Percentiles rank a stretch among this genome's conserved stretches.
phyloP scores from a whole-genome alignment of 1,140 invertebrate species.

The Euwallacea similis region DNA sequence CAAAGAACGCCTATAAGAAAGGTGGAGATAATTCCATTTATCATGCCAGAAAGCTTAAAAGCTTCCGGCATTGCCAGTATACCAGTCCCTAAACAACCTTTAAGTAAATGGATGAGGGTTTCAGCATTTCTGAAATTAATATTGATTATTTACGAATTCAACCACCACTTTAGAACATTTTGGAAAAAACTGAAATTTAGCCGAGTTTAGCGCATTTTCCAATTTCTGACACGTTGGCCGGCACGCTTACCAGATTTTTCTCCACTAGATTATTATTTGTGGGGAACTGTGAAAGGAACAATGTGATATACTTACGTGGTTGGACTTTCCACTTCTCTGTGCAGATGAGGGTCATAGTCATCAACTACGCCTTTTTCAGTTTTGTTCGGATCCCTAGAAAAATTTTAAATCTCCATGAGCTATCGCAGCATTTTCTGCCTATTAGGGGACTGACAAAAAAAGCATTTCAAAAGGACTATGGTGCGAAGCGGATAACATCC shows the following conservation, averaged over 20 bases:
- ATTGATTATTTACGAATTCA: background rate
- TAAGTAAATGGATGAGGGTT: constrained; percentile 67
- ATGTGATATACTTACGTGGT: constrained; percentile 52
- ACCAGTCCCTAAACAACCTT: constrained; percentile 73
- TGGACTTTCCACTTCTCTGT: constrained; percentile 51
- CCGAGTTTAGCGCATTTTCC: no score
- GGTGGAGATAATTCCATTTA: constrained; percentile 63
- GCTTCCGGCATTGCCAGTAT: constrained; percentile 76
- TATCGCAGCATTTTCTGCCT: background rate
- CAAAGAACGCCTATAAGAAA: constrained; percentile 66
- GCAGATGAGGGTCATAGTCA: constrained; percentile 55
- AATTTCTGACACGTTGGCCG: no score
- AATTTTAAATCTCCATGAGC: background rate
- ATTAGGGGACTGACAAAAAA: background rate
- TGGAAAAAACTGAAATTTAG: background rate
- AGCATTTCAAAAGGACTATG: background rate
- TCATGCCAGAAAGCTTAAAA: constrained; percentile 69
- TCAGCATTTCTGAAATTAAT: constrained; percentile 62
- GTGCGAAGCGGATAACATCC: background rate
- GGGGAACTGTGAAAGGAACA: no score
- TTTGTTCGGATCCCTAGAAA: constrained; percentile 39
- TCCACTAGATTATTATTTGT: no score
- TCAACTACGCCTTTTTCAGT: constrained; percentile 43
- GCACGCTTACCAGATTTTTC: background rate
- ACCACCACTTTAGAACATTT: background rate